Evolutionary conservation across 2,113 vertebrate species (phyloP).

Genomic region (Gulo gulo): DNA sequence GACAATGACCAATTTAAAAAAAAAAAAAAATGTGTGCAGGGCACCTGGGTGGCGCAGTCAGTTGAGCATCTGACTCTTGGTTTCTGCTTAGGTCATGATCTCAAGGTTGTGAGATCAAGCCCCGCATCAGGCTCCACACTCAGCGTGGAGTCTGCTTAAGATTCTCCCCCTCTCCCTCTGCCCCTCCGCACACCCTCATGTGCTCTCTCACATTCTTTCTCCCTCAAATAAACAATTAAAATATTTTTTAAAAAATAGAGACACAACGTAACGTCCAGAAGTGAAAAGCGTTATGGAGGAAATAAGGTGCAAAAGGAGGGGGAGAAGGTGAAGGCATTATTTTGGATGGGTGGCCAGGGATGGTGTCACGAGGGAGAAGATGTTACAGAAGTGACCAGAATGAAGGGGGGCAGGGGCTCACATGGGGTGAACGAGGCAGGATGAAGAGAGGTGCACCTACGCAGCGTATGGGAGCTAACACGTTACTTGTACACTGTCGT

Average conservation of each 20-base stretch:
- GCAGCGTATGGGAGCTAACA: fast-evolving
- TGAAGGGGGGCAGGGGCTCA: too few relatives aligned
- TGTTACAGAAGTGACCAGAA: not conserved
- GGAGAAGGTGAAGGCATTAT: not conserved
- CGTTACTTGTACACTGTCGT: fast-evolving
- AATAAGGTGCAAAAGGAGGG: not conserved
- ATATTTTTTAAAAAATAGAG: not conserved
- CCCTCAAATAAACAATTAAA: not conserved
- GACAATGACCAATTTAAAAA: too few relatives aligned
- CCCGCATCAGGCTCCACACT: not conserved
- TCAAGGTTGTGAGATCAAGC: not conserved
- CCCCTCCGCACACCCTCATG: not conserved
- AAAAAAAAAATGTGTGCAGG: not conserved
- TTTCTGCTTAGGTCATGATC: not conserved
- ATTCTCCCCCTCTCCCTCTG: not conserved
- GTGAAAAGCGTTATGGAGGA: not conserved
- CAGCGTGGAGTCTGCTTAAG: not conserved
- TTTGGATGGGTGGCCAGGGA: not conserved
- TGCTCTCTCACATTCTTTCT: not conserved
- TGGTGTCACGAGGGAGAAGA: not conserved
- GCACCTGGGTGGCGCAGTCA: not conserved
- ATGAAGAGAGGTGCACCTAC: fast-evolving
- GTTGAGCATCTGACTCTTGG: not conserved
- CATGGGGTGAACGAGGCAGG: fast-evolving
- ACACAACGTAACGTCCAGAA: not conserved